Base-by-base conservation (phyloP, 2,113 vertebrate species). In the Muntiacus muntjak region DNA sequence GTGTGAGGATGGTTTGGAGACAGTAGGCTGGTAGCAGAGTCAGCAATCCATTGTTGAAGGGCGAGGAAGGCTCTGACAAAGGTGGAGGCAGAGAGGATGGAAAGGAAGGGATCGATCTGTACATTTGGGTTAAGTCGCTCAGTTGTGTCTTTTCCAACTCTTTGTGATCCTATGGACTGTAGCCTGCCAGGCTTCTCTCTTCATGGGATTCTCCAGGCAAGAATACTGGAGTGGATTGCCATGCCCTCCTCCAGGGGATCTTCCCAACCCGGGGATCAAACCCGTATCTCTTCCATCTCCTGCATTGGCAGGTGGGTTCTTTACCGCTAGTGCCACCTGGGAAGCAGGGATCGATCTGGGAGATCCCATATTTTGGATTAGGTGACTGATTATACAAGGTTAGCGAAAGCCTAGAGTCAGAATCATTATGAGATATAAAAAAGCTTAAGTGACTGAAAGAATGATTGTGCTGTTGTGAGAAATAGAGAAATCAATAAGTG, bases 401-500 rank as follows among this genome's bases (percentile, higher is more conserved):
- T 83, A 33, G 13, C 9, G 58, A 97, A 92, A 93, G 64, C 85
- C 74, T 19, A n/a, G 74, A 85, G 86, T 96, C 89, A 89, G 21
- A 93, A 93, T 92, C 55, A 95, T 54, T 58, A 45, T 58, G 23
- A 74, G 55, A 60, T 94, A 96, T 84, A 12, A 95, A 97, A 97
- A 88, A 91, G 33, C 60, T 89, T 62, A 91, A 79, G 62, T 87
- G 60, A 79, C 88, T 62, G 23, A 86, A 95, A 78, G 89, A 96
- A 83, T 85, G 54, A 95, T 62, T 71, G 40, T 90, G 52, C 45
- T 47, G 8, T 97, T 87, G 30, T 67, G 79, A 97, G 87, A 95
- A 96, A 90, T 28, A 93, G 83, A 96, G 55, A 96, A 93, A 95
- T 96, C 88, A 91, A 16, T 97, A 96, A 64, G 54, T 96, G 90